Percentiles rank a stretch among this genome's conserved stretches.
phyloP scores from a whole-genome alignment of 2,797 vertebrate genomes.

The Gallirallus australis region DNA sequence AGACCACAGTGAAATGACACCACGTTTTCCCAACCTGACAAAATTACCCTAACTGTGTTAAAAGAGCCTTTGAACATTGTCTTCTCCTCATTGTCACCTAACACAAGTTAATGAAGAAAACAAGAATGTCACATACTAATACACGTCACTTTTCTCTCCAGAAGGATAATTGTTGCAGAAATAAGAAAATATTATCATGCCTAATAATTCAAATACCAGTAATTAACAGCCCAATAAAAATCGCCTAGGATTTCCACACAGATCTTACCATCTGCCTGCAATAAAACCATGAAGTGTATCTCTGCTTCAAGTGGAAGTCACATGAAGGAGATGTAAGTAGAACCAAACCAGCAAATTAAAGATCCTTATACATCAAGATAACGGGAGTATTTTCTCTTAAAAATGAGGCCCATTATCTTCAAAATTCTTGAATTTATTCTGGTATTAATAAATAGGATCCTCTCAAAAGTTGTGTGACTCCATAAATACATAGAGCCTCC shows the following conservation, averaged over 20 bases:
- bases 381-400: neutral
- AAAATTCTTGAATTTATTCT: neutral
- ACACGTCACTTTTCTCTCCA: constrained; percentile 1
- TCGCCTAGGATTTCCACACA: constrained; percentile 4
- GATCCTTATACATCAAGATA: constrained; percentile 19
- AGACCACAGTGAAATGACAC: neutral
- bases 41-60: neutral
- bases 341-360: constrained; percentile 44
- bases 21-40: constrained; percentile 20
- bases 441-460: constrained; percentile 37
- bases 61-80: constrained; percentile 1
- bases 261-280: constrained; percentile 35
- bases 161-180: constrained; percentile 6
- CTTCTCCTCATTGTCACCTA: neutral
- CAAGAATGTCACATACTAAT: constrained; percentile 39
- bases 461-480: neutral
- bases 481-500: neutral
- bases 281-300: constrained; percentile 37
- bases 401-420: neutral
- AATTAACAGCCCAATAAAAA: constrained; percentile 52
- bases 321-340: constrained; percentile 23
- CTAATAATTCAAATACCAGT: constrained; percentile 25
- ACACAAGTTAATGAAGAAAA: constrained; percentile 14
- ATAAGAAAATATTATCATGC: constrained; percentile 10
- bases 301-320: constrained; percentile 49